phyloP scores from a whole-genome alignment of 2,113 vertebrate species.

The Misgurnus mizolepis region DNA sequence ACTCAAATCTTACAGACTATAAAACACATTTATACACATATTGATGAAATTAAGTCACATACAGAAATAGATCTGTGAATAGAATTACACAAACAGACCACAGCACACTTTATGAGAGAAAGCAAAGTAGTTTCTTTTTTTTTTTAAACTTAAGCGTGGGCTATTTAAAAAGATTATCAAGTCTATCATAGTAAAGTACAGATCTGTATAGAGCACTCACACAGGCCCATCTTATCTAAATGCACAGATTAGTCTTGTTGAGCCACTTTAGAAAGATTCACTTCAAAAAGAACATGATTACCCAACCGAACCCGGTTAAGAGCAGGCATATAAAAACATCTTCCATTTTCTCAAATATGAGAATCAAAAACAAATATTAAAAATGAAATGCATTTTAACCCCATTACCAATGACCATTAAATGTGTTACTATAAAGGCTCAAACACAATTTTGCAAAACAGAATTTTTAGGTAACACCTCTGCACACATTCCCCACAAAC shows the following conservation, averaged over 20 bases:
- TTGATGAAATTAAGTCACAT: conserved; percentile 38
- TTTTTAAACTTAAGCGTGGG: conserved; percentile 20
- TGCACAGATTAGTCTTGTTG: conserved; percentile 26
- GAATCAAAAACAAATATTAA: conserved; percentile 49
- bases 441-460: conserved; percentile 2
- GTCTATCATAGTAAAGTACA: conserved; percentile 32
- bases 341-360: conserved; percentile 32
- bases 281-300: conserved; percentile 39
- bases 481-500: conserved; percentile 34
- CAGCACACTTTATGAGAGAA: conserved; percentile 31
- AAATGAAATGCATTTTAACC: conserved; percentile 46
- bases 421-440: conserved; percentile 37
- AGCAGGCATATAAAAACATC: conserved; percentile 51
- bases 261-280: conserved; percentile 33
- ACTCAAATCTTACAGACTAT: conserved; percentile 48
- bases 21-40: conserved; percentile 51
- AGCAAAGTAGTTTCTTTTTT: conserved; percentile 26
- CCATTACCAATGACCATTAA: conserved; percentile 36
- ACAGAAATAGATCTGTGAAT: conserved; percentile 41
- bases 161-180: conserved; percentile 41
- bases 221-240: conserved; percentile 40
- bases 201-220: conserved; percentile 12
- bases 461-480: conserved; percentile 36
- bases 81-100: conserved; percentile 47
- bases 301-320: conserved; percentile 41